Evolutionary conservation across 2,797 vertebrate genomes (phyloP), one percentile per base, ranked within the genome.

Genomic region (Neosilurus mollespiculum): DNA sequence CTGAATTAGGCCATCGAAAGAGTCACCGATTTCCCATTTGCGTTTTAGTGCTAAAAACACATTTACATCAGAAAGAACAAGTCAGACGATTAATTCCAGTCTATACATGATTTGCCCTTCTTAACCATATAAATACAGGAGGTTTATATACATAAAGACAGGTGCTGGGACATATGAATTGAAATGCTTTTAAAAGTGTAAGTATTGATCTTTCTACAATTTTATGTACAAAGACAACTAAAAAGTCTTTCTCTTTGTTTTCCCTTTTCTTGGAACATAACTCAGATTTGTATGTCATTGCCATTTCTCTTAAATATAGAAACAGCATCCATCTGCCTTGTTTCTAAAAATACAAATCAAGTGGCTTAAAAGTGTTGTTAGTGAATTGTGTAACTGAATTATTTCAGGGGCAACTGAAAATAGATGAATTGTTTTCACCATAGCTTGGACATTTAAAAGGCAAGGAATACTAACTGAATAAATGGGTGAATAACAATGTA

Each of bases 21-120:
- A 94, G 94, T 93, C 93, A 94, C 59, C 80, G 82, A 85, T 66
- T 79, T 69, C 81, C 2, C 54, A 61, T 93, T 94, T 93, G 93
- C 58, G 85, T 84, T 90, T 90, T 87, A 88, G 77, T 86, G 93
- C 95, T 95, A 95, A 96, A 96, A 96, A 96, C 94, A 94, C 94
- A 95, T 96, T 95, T 94, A 96, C 95, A 96, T 94, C 93, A 94
- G 94, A 95, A 94, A 96, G 93, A 93, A 96, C 95, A 94, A 95
- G 93, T 93, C 93, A 93, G 93, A 96, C 95, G 89, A 87, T 84
- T 88, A 87, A 88, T 94, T 94, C 96, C 94, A 91, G 91, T 96
- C 94, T 95, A 95, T 95, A 95, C 95, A 95, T 94, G 95, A 94
- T 96, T 96, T 94, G 93, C 93, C 95, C 94, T 94, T 94, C 91